These are phyloP conservation scores for Incurvaria masculella DNA, from an alignment of 2,888 invertebrate genomes.

Conservation along the genomic window DNA sequence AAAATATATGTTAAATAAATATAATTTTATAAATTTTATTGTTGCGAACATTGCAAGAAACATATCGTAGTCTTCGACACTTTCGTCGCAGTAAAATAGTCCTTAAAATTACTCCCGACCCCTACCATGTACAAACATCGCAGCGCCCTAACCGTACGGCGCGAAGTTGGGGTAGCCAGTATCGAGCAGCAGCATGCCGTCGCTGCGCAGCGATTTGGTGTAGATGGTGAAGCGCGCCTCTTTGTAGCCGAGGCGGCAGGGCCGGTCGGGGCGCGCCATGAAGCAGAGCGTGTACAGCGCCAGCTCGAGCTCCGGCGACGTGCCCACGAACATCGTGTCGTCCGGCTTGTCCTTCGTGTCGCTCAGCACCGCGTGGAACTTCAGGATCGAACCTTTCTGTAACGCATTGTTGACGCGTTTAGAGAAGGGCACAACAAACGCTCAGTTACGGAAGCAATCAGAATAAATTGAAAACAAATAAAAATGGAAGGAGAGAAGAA, in stretches of 20 bases:
- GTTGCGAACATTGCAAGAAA: no score
- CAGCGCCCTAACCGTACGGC: neutral
- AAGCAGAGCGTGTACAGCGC: conserved; percentile 89
- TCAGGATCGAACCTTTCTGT: conserved; percentile 76
- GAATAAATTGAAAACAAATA: no score
- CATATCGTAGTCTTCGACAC: no score
- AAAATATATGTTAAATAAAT: no score
- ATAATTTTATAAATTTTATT: no score
- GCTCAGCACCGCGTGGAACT: conserved; percentile 69
- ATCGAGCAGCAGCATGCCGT: conserved; percentile 39
- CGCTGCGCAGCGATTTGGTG: conserved; percentile 38
- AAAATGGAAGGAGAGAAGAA: no score
- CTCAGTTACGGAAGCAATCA: no score
- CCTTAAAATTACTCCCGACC: no score
- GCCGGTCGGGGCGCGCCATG: conserved; percentile 69
- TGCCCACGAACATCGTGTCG: conserved; percentile 77
- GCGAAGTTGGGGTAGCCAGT: conserved; percentile 35
- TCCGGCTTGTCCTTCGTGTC: conserved; percentile 73
- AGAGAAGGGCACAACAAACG: neutral
- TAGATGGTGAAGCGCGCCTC: conserved; percentile 42
- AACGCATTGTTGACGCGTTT: conserved; percentile 23
- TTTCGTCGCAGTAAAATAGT: no score
- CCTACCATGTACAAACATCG: no score
- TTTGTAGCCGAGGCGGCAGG: conserved; percentile 62
- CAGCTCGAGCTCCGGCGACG: conserved; percentile 88